Percentiles rank a stretch among this genome's conserved stretches.
Evolutionary conservation across 2,113 vertebrate species (phyloP).

Genomic region (Rutilus rutilus): DNA sequence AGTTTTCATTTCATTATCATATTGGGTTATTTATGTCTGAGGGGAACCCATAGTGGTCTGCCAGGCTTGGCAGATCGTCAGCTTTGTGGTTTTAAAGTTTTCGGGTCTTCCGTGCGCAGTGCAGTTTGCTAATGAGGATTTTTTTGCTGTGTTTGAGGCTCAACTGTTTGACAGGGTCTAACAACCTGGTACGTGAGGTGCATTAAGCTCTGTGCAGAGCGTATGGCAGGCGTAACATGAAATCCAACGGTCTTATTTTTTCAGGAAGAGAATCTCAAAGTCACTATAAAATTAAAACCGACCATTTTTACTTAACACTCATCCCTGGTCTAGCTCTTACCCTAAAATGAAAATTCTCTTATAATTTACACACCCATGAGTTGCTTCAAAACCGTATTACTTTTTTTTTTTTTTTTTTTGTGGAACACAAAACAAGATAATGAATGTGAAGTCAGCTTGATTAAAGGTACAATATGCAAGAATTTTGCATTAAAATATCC

Average conservation of each 20-base stretch:
- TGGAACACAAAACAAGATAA: neutral
- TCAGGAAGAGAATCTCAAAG: neutral
- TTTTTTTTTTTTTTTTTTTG: neutral
- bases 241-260: neutral
- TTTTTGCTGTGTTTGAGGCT: conserved; percentile 18
- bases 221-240: neutral
- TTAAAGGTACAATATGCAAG: no score
- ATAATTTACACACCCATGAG: neutral
- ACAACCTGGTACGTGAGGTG: neutral
- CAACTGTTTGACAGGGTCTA: conserved; percentile 18
- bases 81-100: neutral
- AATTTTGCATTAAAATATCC: no score
- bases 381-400: neutral
- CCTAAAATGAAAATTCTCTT: neutral
- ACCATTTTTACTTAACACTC: neutral
- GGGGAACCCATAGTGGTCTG: neutral
- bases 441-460: neutral
- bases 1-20: conserved; percentile 9
- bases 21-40: conserved; percentile 9
- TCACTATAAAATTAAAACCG: neutral
- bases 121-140: conserved; percentile 12
- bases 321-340: neutral
- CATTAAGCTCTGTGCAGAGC: neutral
- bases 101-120: neutral
- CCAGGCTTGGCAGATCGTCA: neutral